Percentiles rank a stretch among this genome's conserved stretches.
These are phyloP conservation scores for Plectropomus leopardus DNA, from an alignment of 2,113 vertebrate species.

Conservation along the genomic window DNA sequence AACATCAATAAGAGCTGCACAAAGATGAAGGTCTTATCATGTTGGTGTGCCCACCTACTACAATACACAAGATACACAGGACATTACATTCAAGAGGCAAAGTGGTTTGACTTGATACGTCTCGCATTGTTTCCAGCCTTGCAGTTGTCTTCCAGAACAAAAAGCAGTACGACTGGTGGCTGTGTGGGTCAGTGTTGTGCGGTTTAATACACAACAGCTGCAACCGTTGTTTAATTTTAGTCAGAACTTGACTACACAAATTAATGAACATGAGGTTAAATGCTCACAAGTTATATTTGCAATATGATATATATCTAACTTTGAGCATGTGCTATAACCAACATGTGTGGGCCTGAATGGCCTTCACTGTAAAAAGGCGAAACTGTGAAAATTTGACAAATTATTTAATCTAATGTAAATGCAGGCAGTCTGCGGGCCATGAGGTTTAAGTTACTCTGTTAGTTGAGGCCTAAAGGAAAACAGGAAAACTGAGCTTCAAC, in stretches of 20 bases:
- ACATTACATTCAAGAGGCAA: slow-evolving; percentile 4
- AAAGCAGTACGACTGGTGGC: slow-evolving; percentile 10
- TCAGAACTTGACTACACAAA: slow-evolving; percentile 2
- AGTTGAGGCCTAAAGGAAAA: neutral
- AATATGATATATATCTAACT: slow-evolving; percentile 32
- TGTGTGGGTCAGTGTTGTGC: slow-evolving; percentile 23
- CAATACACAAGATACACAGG: neutral
- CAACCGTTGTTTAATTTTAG: neutral
- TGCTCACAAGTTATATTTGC: slow-evolving; percentile 20
- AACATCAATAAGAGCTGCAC: neutral
- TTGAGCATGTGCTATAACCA: slow-evolving; percentile 22
- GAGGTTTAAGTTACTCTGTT: slow-evolving; percentile 16
- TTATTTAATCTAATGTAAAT: slow-evolving; percentile 37
- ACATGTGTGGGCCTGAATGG: slow-evolving; percentile 18
- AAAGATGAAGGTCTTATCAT: neutral
- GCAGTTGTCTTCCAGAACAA: slow-evolving; percentile 7
- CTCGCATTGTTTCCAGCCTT: slow-evolving; percentile 35
- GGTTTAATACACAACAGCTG: slow-evolving; percentile 42
- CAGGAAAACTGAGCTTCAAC: neutral
- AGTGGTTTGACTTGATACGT: neutral
- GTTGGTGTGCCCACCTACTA: slow-evolving; percentile 11
- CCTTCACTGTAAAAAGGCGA: slow-evolving; percentile 19
- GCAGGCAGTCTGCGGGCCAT: neutral
- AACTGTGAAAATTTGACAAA: slow-evolving; percentile 40
- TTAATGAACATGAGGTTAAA: slow-evolving; percentile 18